Base-by-base conservation (phyloP, 2,888 invertebrate species). In the Rotaria macrura region DNA sequence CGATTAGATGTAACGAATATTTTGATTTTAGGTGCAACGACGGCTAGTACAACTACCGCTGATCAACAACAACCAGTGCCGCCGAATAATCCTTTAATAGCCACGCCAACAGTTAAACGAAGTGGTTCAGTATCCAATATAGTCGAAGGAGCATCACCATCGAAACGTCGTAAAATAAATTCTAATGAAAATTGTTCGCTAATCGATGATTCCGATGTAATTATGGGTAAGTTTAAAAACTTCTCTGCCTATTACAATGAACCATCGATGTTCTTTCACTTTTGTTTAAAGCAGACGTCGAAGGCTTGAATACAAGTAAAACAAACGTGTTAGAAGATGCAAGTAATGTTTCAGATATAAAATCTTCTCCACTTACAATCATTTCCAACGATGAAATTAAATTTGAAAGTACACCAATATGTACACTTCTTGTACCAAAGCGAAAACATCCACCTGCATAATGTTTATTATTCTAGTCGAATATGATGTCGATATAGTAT, bases 81-180 rank as follows among this genome's bases (percentile, higher is more conserved):
- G 4, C 0, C 5, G 38, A 65, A 14, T 29, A 65, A 17, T 38
- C 34, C 65, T 20, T 34, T 10, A 34, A 20, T 20, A 17, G 6
- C 14, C 6, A 65, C 65, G 7, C 65, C 65, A 65, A 65, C 65
- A 65, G 65, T 34, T 17, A 65, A 65, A 65, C 65, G 65, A 1
- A 34, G 14, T 17, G 29, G 65, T 65, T 79, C 79, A 40, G 25
- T 14, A 14, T 43, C 79, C 1, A 79, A 23, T 43, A 25, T 43
- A 25, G n/a, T 43, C 20, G 43, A 43, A 79, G 43, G 25, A 2
- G 79, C 40, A 43, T 79, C 79, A 79, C 79, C 79, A 43, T 79
- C 79, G 12, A 79, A 79, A 25, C 79, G 79, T 79, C 79, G 79
- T 43, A 79, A 65, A 65, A 65, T 65, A 17, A 65, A 65, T 34